Base-by-base conservation (phyloP, 1,140 invertebrate species). In the Aplysia californica region DNA sequence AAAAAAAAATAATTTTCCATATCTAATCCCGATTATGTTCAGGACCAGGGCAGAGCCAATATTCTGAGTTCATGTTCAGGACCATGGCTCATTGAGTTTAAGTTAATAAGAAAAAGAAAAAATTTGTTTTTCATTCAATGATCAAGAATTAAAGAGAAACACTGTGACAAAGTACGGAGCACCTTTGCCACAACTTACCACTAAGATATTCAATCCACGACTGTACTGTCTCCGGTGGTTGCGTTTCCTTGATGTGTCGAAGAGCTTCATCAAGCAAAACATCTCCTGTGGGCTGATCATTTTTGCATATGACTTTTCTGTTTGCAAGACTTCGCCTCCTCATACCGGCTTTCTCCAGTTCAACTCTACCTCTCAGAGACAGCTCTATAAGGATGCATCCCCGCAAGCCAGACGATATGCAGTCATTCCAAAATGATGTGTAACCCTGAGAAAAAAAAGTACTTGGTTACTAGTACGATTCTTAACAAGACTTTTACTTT, bases 371-470 rank as follows among this genome's bases (percentile, higher is more conserved):
- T 84, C 98, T 92, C 64, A 99, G 91, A 10, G 96, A 96, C 75
- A 99, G 92, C 91, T 99, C 98, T 81, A 99, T 98, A 76, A 99
- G 91, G 87, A 99, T 99, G 90, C 98, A 99, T 76, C 98, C 98
- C 86, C 98, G 92, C 65, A 99, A 92, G 26, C 98, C 98, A 83
- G 97, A 98, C 82, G 98, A 99, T 93, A 99, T 99, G 90, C 97
- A 99, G 90, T 99, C 98, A 92, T 99, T 99, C 98, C 98, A 99
- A 91, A 99, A 99, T 55, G 98, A 99, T 86, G 98, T 99, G 91
- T 99, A 99, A 78, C 98, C 98, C 97, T 99, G 87, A 74, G 83
- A 87, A 83, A 77, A 76, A 65, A 78, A 50, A 15, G 5, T 33
- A n/a, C n/a, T n/a, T n/a, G n/a, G n/a, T n/a, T n/a, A n/a, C n/a